A percentile compares a stretch with the other conserved stretches of the same genome.
phyloP scores from a whole-genome alignment of 2,888 invertebrate species.

The Drosophila paucipuncta region DNA sequence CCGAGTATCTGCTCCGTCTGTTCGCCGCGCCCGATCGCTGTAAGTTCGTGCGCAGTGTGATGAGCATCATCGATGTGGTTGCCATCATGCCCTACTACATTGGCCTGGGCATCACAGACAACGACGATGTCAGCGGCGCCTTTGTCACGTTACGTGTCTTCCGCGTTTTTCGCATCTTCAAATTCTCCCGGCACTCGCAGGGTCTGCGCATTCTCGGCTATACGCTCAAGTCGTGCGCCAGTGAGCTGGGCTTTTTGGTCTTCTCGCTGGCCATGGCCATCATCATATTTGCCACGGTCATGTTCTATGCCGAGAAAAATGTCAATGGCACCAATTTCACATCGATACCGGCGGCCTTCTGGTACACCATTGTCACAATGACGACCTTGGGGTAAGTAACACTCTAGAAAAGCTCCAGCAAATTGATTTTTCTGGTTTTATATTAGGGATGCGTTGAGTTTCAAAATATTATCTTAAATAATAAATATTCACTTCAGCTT shows the following conservation, averaged over 20 bases:
- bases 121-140: constrained; percentile 99
- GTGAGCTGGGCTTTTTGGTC: constrained; percentile 99
- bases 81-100: constrained; percentile 99
- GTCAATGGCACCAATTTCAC: constrained; percentile 98
- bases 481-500: background rate
- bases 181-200: constrained; percentile 99
- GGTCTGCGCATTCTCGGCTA: constrained; percentile 99
- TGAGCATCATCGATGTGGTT: constrained; percentile 99
- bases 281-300: constrained; percentile 99
- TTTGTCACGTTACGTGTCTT: constrained; percentile 99
- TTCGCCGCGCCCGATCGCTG: constrained; percentile 99
- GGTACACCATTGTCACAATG: constrained; percentile 99
- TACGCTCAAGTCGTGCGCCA: constrained; percentile 99
- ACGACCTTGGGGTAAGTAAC: constrained; percentile 97
- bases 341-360: constrained; percentile 99
- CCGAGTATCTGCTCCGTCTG: constrained; percentile 97
- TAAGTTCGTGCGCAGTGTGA: constrained; percentile 98
- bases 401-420: background rate
- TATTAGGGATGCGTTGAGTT: no score
- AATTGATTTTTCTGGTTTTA: no score
- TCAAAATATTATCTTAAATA: no score
- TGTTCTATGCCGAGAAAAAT: constrained; percentile 99
- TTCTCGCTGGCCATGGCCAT: constrained; percentile 99
- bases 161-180: constrained; percentile 99
- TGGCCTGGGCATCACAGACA: constrained; percentile 98